Evolutionary conservation across 2,113 vertebrate species (phyloP).

Genomic region (Podiceps cristatus): DNA sequence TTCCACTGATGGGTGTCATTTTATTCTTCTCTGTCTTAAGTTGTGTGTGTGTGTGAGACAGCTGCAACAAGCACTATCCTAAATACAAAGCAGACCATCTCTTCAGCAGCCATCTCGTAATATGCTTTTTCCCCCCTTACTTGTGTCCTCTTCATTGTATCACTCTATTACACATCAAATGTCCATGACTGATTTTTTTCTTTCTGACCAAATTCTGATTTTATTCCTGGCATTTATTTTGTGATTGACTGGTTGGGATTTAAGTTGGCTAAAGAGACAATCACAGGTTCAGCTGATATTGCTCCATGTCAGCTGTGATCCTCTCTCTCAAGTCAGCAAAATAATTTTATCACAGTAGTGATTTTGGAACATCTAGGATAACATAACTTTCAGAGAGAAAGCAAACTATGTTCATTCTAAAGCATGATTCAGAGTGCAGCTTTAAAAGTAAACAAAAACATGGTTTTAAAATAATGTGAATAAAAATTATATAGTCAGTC

Average conservation of each 20-base stretch:
- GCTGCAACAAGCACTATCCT: background rate
- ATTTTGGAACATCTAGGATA: background rate
- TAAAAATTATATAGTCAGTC: background rate
- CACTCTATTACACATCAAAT: background rate
- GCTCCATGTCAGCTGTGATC: background rate
- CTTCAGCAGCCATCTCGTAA: background rate
- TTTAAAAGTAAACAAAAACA: background rate
- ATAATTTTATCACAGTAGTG: background rate
- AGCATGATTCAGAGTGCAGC: background rate
- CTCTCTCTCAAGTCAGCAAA: background rate
- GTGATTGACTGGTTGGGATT: background rate
- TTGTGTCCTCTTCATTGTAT: background rate
- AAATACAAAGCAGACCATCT: background rate
- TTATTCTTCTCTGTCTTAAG: background rate
- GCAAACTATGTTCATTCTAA: background rate
- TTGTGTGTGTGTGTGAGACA: background rate
- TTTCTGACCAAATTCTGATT: background rate
- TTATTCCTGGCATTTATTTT: background rate
- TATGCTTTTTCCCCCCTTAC: accelerated
- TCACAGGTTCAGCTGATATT: background rate
- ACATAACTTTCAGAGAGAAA: background rate
- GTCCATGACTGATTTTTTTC: background rate
- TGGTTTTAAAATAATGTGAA: background rate
- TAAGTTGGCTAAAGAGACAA: background rate
- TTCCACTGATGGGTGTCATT: background rate